Percentiles rank a stretch among this genome's conserved stretches.
Conservation (phyloP, 2,888 invertebrate species). For the Pandemis heparana region DNA sequence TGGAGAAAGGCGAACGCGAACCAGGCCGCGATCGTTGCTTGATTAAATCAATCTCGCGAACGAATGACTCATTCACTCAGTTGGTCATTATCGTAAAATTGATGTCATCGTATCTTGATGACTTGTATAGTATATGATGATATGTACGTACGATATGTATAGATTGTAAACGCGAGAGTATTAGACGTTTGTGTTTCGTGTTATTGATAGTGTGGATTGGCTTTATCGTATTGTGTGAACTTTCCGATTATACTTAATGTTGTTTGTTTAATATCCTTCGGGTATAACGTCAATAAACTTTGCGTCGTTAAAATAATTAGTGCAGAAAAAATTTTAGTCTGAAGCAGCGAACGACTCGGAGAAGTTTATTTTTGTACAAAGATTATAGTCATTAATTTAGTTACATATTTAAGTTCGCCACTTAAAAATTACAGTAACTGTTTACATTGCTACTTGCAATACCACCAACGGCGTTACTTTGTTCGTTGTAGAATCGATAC, state of each 20-base stretch:
- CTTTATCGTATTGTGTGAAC: conserved; percentile 4
- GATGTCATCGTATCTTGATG: conserved; percentile 23
- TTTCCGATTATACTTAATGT: neutral
- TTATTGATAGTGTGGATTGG: conserved; percentile 11
- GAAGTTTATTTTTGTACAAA: neutral
- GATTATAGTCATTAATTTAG: neutral
- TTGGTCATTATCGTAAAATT: conserved; percentile 20
- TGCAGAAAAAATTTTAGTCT: neutral
- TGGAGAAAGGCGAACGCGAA: conserved; percentile 23
- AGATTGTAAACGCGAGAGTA: neutral
- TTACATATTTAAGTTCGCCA: neutral
- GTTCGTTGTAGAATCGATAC: neutral
- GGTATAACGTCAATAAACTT: neutral
- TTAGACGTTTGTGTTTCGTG: neutral
- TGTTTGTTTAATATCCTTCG: conserved; percentile 1
- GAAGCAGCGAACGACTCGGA: neutral
- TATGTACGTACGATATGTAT: neutral
- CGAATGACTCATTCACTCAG: conserved; percentile 20
- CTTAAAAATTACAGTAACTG: neutral
- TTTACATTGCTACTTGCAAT: no score
- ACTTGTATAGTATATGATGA: neutral
- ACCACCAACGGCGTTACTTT: no score
- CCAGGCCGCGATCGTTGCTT: conserved; percentile 7
- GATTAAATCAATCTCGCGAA: conserved; percentile 15
- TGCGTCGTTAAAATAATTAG: conserved; percentile 3